phyloP scores from a whole-genome alignment of 2,888 invertebrate species.

The Marasmarcha lunaedactyla region DNA sequence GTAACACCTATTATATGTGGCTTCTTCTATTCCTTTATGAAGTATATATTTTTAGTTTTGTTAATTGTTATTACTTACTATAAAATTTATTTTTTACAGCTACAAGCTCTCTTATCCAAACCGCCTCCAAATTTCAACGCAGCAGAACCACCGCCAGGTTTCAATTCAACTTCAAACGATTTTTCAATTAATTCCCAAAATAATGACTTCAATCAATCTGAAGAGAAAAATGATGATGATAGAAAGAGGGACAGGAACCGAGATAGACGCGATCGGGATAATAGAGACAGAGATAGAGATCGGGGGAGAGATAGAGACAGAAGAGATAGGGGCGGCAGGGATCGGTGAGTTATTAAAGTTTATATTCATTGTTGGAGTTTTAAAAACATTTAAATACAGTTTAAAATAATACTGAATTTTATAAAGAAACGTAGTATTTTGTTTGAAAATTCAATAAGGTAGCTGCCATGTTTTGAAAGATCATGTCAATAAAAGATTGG shows the following conservation, averaged over 20 bases:
- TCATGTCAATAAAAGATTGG: neutral
- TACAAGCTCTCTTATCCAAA: constrained; percentile 66
- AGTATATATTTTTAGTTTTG: too few relatives aligned
- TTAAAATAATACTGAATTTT: too few relatives aligned
- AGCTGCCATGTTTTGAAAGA: too few relatives aligned
- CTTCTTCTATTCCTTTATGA: too few relatives aligned
- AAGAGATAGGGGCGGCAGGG: constrained; percentile 7
- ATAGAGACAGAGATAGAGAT: constrained; percentile 19
- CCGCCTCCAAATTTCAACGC: constrained; percentile 62
- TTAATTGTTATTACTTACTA: too few relatives aligned
- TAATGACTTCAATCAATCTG: constrained; percentile 32
- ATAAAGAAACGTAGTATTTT: too few relatives aligned
- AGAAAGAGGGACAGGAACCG: constrained; percentile 33
- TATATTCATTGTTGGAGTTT: too few relatives aligned
- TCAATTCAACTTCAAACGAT: constrained; percentile 34
- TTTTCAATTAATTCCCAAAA: too few relatives aligned
- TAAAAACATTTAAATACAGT: too few relatives aligned
- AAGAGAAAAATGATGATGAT: constrained; percentile 31
- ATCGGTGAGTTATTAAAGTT: constrained; percentile 14
- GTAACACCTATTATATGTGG: too few relatives aligned
- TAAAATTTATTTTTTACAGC: constrained; percentile 28
- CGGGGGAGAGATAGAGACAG: constrained; percentile 15
- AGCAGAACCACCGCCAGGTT: constrained; percentile 49
- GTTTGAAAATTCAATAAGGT: too few relatives aligned
- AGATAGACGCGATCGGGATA: constrained; percentile 23